A percentile compares a stretch with the other conserved stretches of the same genome.
Evolutionary conservation across 2,113 vertebrate genomes (phyloP).

Genomic region (Pristiophorus japonicus): DNA sequence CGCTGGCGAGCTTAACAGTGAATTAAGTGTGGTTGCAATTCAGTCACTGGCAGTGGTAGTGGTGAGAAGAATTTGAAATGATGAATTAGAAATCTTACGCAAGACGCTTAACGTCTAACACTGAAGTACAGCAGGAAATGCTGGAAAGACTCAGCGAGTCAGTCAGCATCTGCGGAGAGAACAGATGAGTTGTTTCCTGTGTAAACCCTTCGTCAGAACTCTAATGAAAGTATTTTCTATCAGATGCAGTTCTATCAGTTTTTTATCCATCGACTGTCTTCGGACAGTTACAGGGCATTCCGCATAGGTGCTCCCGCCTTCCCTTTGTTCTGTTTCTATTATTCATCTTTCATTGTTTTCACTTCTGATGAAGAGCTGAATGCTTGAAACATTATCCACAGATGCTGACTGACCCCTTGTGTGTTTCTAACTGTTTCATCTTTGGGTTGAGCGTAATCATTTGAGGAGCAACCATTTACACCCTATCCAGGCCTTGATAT

Average conservation of each 20-base stretch:
- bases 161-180: background rate
- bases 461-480: background rate
- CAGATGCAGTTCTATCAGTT: background rate
- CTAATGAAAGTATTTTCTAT: background rate
- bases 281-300: no score
- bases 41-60: background rate
- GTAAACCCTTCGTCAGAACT: background rate
- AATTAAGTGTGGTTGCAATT: background rate
- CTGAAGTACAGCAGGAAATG: background rate
- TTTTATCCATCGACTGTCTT: background rate
- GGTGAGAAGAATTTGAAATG: background rate
- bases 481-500: background rate
- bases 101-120: background rate
- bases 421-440: background rate
- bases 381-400: no score
- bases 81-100: background rate
- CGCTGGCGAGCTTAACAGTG: background rate
- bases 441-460: background rate
- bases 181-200: no score
- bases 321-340: no score
- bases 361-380: no score
- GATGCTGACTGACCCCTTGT: background rate
- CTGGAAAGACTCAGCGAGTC: no score
- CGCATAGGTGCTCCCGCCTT: no score
- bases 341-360: no score